A percentile compares a stretch with the other conserved stretches of the same genome.
phyloP scores from a whole-genome alignment of 2,888 invertebrate genomes.

The Taenaris catops region DNA sequence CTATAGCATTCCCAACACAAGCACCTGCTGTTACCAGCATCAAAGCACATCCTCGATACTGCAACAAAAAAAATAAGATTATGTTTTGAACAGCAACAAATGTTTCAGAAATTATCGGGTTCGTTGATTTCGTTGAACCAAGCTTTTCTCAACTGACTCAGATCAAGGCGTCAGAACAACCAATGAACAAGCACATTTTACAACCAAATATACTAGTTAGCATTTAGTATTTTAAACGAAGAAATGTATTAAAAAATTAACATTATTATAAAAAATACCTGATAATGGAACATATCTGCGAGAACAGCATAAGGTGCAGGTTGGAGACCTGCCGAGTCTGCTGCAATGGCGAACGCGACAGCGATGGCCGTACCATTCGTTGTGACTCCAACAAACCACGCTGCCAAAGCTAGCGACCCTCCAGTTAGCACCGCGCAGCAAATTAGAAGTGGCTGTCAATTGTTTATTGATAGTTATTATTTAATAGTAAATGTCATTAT shows the following conservation, averaged over 20 bases:
- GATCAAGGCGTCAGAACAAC: too few relatives aligned
- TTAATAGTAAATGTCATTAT: too few relatives aligned
- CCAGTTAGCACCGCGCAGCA: constrained; percentile 30
- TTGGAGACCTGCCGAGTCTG: constrained; percentile 53
- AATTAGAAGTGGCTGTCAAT: constrained; percentile 42
- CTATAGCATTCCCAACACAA: constrained; percentile 42
- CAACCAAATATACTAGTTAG: too few relatives aligned
- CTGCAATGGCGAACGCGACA: constrained; percentile 44
- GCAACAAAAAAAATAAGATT: constrained; percentile 8
- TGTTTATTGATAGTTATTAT: too few relatives aligned
- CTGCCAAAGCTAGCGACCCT: constrained; percentile 24
- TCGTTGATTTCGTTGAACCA: too few relatives aligned
- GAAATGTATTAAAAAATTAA: too few relatives aligned
- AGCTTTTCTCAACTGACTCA: too few relatives aligned
- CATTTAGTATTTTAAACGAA: too few relatives aligned
- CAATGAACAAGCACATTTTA: too few relatives aligned
- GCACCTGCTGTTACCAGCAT: constrained; percentile 38
- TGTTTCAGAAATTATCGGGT: too few relatives aligned
- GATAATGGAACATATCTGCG: constrained; percentile 54
- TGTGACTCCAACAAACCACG: constrained; percentile 22
- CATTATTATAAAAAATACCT: constrained; percentile 41
- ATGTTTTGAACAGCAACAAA: too few relatives aligned
- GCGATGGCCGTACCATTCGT: constrained; percentile 26
- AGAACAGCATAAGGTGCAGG: constrained; percentile 56
- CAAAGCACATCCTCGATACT: constrained; percentile 54